phyloP scores from a whole-genome alignment of 2,888 invertebrate species.

The Drosophila lacicola region DNA sequence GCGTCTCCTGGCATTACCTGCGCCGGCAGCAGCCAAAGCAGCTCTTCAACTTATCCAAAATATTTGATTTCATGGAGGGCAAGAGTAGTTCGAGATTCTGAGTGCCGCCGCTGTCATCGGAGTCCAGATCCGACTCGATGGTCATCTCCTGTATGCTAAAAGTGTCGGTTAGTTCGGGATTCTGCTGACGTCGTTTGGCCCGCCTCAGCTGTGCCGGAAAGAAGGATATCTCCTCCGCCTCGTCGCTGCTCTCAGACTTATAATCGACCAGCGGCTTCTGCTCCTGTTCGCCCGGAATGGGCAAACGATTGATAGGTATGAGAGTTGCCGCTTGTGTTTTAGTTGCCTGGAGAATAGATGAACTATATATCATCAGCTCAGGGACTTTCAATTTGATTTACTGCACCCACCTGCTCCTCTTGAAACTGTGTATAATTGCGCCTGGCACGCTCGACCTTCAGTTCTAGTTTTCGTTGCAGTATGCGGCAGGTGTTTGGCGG shows the following conservation, averaged over 20 bases:
- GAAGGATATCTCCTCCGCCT: slow-evolving; percentile 84
- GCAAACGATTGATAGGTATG: slow-evolving; percentile 84
- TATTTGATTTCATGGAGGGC: slow-evolving; percentile 79
- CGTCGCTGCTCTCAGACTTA: slow-evolving; percentile 84
- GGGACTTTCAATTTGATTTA: slow-evolving; percentile 7
- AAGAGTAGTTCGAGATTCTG: slow-evolving; percentile 84
- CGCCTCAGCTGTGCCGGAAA: slow-evolving; percentile 82
- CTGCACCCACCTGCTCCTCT: slow-evolving; percentile 74
- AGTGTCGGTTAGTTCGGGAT: slow-evolving; percentile 84
- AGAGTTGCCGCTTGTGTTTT: slow-evolving; percentile 83
- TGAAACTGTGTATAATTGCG: slow-evolving; percentile 84
- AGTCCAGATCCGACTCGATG: slow-evolving; percentile 84
- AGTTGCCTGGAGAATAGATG: slow-evolving; percentile 65
- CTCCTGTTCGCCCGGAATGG: slow-evolving; percentile 84
- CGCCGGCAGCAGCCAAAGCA: slow-evolving; percentile 76
- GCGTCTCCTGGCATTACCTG: slow-evolving; percentile 65
- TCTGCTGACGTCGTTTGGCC: slow-evolving; percentile 72
- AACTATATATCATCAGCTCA: slow-evolving; percentile 3
- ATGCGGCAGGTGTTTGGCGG: slow-evolving; percentile 84
- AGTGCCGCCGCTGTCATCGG: slow-evolving; percentile 83
- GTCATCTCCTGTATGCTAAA: slow-evolving; percentile 86
- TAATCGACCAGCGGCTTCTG: slow-evolving; percentile 85
- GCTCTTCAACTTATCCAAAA: slow-evolving; percentile 75
- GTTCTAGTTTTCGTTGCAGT: slow-evolving; percentile 84
- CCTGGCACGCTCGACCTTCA: slow-evolving; percentile 85